A percentile compares a stretch with the other conserved stretches of the same genome.
Evolutionary conservation across 2,113 vertebrate genomes (phyloP).

Genomic region (Python bivittatus): DNA sequence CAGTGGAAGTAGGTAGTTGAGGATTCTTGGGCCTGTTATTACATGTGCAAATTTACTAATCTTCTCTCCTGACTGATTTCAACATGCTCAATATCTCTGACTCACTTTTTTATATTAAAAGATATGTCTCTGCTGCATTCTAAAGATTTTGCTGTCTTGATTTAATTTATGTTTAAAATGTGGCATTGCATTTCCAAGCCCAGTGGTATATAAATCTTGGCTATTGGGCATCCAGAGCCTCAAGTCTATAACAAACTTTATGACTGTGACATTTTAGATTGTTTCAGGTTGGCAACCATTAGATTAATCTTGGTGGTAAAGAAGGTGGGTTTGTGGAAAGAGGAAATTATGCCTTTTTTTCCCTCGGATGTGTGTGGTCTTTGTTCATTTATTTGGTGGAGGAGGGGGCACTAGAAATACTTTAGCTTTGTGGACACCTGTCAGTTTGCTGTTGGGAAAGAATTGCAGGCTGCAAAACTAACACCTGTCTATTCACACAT

Average conservation of each 20-base stretch:
- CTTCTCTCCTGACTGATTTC: background rate
- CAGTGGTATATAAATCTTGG: background rate
- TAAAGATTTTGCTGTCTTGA: background rate
- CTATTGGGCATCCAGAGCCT: background rate
- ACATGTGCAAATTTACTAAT: background rate
- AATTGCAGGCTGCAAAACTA: slow-evolving; percentile 1
- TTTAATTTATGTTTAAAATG: background rate
- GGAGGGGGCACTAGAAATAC: background rate
- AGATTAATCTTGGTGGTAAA: background rate
- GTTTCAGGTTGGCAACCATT: background rate
- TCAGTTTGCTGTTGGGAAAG: background rate
- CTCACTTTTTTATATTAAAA: background rate
- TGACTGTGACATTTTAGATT: background rate
- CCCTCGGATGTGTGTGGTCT: background rate
- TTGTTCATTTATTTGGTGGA: background rate
- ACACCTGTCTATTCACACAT: background rate
- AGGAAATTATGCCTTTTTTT: too few species aligned
- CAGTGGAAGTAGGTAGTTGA: background rate
- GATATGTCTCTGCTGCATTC: background rate
- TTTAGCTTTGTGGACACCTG: background rate
- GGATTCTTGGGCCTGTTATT: background rate
- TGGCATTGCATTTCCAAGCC: background rate
- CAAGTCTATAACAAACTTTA: background rate
- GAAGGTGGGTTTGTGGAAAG: background rate
- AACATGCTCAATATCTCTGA: background rate